These are phyloP conservation scores for Drosophila yakuba DNA, from an alignment of 1,140 invertebrate genomes.

Conservation along the genomic window DNA sequence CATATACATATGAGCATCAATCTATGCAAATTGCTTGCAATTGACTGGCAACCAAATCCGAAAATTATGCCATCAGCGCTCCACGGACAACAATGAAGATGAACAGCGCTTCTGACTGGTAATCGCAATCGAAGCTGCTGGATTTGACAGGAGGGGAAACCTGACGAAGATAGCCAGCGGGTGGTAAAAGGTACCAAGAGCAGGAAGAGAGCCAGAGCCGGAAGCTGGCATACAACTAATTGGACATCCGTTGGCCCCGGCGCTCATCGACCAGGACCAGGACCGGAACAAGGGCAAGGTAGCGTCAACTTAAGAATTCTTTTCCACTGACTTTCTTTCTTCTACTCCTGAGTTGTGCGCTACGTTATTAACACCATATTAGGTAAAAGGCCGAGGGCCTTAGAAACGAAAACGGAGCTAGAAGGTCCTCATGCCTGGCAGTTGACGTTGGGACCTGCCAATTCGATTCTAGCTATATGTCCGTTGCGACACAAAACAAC, in stretches of 20 bases:
- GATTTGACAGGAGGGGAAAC: conserved; percentile 37
- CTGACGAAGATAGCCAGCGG: conserved; percentile 39
- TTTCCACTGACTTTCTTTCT: conserved; percentile 14
- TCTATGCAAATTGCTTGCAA: conserved; percentile 70
- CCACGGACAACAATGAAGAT: conserved; percentile 50
- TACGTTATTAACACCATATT: conserved; percentile 77
- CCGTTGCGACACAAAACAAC: conserved; percentile 49
- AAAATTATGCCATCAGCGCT: conserved; percentile 69
- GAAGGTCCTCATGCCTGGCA: conserved; percentile 50
- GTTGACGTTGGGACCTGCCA: conserved; percentile 1
- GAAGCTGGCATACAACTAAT: conserved; percentile 80
- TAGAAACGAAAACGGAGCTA: conserved; percentile 39
- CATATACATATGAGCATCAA: conserved; percentile 11
- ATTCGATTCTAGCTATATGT: conserved; percentile 34
- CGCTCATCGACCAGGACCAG: conserved; percentile 65
- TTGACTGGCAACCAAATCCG: conserved; percentile 61
- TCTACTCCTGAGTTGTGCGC: conserved; percentile 52
- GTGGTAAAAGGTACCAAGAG: conserved; percentile 10
- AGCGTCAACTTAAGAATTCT: conserved; percentile 48
- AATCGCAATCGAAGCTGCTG: conserved; percentile 51
- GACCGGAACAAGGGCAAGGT: conserved; percentile 36
- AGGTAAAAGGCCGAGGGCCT: conserved; percentile 41
- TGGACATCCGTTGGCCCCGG: conserved; percentile 78
- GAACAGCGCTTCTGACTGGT: conserved; percentile 28
- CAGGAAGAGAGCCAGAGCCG: conserved; percentile 50